Conservation (phyloP, 2,113 vertebrate species). For the Dipodomys ordii region DNA sequence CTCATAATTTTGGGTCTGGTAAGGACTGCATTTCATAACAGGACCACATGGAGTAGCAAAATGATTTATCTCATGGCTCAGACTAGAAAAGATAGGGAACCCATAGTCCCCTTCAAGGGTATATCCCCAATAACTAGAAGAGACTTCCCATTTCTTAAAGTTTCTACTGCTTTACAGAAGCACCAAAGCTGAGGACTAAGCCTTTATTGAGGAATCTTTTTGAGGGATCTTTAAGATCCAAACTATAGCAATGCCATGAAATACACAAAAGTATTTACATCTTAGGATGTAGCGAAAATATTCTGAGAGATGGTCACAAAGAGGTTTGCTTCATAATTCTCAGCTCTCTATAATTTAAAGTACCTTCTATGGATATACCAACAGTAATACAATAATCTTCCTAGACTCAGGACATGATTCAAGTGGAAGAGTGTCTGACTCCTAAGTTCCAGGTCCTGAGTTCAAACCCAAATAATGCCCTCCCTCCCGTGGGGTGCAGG, state of each 20-base stretch:
- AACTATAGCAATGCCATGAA: background rate
- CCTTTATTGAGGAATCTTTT: background rate
- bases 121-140: background rate
- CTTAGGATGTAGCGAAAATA: background rate
- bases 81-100: background rate
- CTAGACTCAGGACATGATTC: too few species aligned
- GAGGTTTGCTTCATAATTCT: background rate
- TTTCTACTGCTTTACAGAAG: background rate
- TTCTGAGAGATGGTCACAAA: background rate
- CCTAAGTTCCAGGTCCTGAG: too few species aligned
- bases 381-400: background rate
- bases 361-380: background rate
- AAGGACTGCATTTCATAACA: background rate
- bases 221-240: background rate
- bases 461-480: too few species aligned
- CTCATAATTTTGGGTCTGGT: background rate
- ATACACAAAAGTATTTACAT: slow-evolving; percentile 24
- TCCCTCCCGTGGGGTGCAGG: too few species aligned
- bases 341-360: background rate
- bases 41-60: background rate
- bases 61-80: background rate
- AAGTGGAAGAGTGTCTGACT: too few species aligned
- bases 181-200: background rate
- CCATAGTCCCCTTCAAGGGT: background rate
- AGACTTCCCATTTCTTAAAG: background rate